Evolutionary conservation across 1,140 invertebrate species (phyloP), one percentile per base, ranked within the genome.

Genomic region (Sitodiplosis mosellana): DNA sequence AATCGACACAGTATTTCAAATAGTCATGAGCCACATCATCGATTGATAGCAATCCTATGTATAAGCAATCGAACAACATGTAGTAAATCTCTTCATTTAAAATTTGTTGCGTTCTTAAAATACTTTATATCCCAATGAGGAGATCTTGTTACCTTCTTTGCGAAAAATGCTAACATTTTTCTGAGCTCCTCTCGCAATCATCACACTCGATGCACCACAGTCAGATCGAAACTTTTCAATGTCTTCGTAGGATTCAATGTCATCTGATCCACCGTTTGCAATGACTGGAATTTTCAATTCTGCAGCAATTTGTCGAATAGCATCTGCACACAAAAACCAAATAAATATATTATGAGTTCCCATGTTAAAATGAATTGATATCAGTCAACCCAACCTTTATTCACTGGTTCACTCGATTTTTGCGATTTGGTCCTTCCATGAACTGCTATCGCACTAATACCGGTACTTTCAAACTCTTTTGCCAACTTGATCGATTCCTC

Each of bases 101-200:
- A 36, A 36, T 10, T 36, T 36, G 8, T 36, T 36, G 34, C n/a
- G 8, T 36, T 8, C 8, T 8, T 36, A n/a, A n/a, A n/a, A n/a
- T n/a, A n/a, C n/a, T n/a, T n/a, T n/a, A n/a, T n/a, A n/a, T n/a
- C n/a, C n/a, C n/a, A n/a, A n/a, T n/a, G n/a, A n/a, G n/a, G n/a
- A n/a, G n/a, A n/a, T n/a, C n/a, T n/a, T 40, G 4, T n/a, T 40
- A 1, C 68, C 81, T 49, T 77, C 64, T 63, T 73, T 72, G 48
- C 77, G 67, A 65, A 99, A 97, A 58, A 99, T 85, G 0, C 93
- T 96, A 57, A 86, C 85, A 67, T 98, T 97, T 69, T 82, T 86
- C 69, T 96, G 79, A 5, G 91, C 94, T 20, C 86, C 80, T 53
- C 95, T 67, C 5, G 92, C 93, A 22, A 99, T 65, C 94, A 99